Evolutionary conservation across 2,888 invertebrate species (phyloP).

Genomic region (Mylabris sibirica): DNA sequence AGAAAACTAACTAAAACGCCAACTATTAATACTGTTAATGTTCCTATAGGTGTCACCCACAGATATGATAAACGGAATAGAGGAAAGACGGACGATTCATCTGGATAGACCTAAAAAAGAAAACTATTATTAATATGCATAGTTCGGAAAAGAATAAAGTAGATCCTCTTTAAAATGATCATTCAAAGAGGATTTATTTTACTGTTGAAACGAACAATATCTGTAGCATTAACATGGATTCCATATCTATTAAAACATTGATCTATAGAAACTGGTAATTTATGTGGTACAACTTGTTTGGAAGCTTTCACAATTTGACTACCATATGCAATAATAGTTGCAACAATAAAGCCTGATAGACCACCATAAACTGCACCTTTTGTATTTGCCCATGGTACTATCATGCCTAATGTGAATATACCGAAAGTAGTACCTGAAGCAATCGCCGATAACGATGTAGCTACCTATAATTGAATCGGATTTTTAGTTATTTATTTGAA

Average conservation of each 20-base stretch:
- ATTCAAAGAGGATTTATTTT: neutral
- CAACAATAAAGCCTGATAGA: conserved; percentile 67
- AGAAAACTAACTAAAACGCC: conserved; percentile 72
- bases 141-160: neutral
- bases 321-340: conserved; percentile 73
- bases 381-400: conserved; percentile 80
- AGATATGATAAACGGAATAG: conserved; percentile 81
- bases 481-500: neutral
- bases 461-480: conserved; percentile 61
- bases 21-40: conserved; percentile 71
- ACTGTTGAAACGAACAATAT: neutral
- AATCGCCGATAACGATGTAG: conserved; percentile 81
- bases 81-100: conserved; percentile 70
- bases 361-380: conserved; percentile 70
- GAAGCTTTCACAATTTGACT: conserved; percentile 71
- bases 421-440: conserved; percentile 85
- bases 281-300: conserved; percentile 67
- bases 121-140: neutral
- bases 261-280: conserved; percentile 64
- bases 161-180: neutral
- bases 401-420: conserved; percentile 83
- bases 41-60: conserved; percentile 81
- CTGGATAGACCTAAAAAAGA: conserved; percentile 46
- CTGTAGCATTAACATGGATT: conserved; percentile 52
- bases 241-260: conserved; percentile 57